Conservation (phyloP, 2,888 invertebrate genomes). For the Blomia tropicalis region DNA sequence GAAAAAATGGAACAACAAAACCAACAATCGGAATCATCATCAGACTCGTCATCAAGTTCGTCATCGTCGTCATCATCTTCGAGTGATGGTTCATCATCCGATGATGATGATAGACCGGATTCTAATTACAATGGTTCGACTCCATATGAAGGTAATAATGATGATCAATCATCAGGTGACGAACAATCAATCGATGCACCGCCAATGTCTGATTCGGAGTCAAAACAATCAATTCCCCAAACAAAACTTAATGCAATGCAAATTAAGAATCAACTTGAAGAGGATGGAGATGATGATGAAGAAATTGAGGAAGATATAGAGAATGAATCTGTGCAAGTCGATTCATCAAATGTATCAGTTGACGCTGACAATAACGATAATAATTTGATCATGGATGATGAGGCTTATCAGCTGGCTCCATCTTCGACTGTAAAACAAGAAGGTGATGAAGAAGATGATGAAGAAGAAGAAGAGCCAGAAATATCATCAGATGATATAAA, state of each 20-base stretch:
- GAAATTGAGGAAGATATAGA: background rate
- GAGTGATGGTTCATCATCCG: background rate
- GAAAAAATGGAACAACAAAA: conserved; percentile 10
- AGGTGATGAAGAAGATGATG: background rate
- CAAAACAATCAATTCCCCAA: too few species aligned
- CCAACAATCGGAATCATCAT: background rate
- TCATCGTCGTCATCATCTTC: background rate
- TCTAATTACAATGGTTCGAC: background rate
- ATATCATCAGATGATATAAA: background rate
- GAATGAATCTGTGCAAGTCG: background rate
- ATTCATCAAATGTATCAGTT: background rate
- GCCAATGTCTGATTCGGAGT: too few species aligned
- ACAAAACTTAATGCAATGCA: too few species aligned
- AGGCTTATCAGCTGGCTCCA: too few species aligned
- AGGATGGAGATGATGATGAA: conserved; percentile 8
- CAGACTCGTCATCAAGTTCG: background rate
- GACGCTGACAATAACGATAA: background rate
- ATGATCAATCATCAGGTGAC: background rate
- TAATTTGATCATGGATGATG: background rate
- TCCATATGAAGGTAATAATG: background rate
- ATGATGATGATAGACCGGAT: background rate
- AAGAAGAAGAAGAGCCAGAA: background rate
- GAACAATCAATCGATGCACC: background rate
- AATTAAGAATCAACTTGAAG: background rate
- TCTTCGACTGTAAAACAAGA: too few species aligned